Evolutionary conservation across 2,888 invertebrate species (phyloP), one percentile per base, ranked within the genome.

Genomic region (Acrobasis repandana): DNA sequence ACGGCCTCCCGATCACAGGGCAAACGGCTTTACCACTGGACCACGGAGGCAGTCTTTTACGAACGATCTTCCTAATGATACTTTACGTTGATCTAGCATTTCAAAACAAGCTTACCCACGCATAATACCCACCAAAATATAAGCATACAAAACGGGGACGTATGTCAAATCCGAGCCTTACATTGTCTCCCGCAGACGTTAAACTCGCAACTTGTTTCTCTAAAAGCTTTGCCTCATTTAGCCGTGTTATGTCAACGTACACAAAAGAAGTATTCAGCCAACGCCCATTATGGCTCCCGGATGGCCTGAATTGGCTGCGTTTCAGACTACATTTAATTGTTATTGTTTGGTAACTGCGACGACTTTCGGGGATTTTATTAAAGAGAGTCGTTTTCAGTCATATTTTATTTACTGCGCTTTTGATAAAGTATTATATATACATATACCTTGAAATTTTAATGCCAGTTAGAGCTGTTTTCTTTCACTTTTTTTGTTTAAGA

Each of bases 261-360:
- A 54, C 54, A 54, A 54, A 54, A 54, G 54, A 54, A 54, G 18
- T 36, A 54, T 54, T 54, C 36, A 36, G 36, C 54, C 75, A 71
- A 72, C 70, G 68, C 68, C 66, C 65, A 72, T 66, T 74, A 76
- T 68, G 68, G 73, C 70, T 67, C 68, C 69, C 60, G 61, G 64
- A 64, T 65, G 65, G 59, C 64, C 56, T 34, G 38, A 46, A 64
- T 51, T 47, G 57, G 61, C 56, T 15, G 51, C 56, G 56, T 65
- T 63, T 63, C 62, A 62, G 59, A 61, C 61, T 58, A 51, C 15
- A 61, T 52, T 63, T 64, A 61, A 59, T 60, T 63, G 63, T 64
- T 66, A 54, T 56, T 56, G 43, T 56, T 52, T 33, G 33, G 33
- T 33, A 33, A 52, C 15, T 8, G 33, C 36, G 48, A 18, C n/a